Conservation (phyloP, 2,113 vertebrate species). For the Archilochus colubris region DNA sequence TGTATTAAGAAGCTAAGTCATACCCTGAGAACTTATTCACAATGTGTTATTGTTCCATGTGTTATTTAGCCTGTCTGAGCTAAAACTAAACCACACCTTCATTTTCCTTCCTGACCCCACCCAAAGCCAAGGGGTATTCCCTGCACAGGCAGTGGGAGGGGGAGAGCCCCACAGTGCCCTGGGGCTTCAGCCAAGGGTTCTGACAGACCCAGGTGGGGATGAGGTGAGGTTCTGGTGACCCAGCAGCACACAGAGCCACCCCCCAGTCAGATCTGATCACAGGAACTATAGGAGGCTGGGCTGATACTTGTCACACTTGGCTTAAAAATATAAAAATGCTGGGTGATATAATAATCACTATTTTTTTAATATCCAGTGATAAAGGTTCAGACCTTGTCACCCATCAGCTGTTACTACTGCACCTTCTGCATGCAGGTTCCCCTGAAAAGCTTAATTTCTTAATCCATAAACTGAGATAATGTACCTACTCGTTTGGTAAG, state of each 20-base stretch:
- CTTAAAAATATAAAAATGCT: neutral
- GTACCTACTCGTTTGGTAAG: neutral
- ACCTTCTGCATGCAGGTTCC: neutral
- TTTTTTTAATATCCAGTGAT: neutral
- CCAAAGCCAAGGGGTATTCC: neutral
- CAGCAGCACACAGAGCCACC: neutral
- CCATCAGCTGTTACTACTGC: neutral
- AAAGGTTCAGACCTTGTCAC: neutral
- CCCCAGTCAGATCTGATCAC: too few species aligned
- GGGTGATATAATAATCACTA: neutral
- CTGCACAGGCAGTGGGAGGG: neutral
- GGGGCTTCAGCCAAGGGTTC: too few species aligned
- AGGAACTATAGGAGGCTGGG: rapidly evolving
- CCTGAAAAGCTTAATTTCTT: neutral
- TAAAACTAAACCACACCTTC: neutral
- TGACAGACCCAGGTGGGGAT: too few species aligned
- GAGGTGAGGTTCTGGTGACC: too few species aligned
- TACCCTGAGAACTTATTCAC: neutral
- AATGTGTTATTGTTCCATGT: rapidly evolving
- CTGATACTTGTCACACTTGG: neutral
- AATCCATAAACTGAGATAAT: neutral
- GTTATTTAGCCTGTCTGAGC: neutral
- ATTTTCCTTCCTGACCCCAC: rapidly evolving
- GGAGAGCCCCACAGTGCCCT: neutral
- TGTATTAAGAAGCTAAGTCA: neutral